Evolutionary conservation across 2,797 vertebrate genomes (phyloP).

Genomic region (Echeneis naucrates): DNA sequence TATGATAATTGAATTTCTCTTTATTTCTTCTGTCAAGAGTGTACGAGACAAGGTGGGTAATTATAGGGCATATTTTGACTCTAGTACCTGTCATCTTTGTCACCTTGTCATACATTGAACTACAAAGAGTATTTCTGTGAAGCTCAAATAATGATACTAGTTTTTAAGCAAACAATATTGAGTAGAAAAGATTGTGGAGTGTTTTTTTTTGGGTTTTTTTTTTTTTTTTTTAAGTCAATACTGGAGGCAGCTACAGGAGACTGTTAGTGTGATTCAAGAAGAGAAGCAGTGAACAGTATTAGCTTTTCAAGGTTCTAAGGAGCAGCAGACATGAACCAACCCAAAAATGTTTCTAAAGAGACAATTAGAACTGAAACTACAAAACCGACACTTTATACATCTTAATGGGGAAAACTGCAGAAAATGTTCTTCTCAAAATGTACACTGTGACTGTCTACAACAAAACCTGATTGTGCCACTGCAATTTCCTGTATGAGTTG

Average conservation of each 20-base stretch:
- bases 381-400: background rate
- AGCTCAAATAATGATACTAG: slow-evolving; percentile 22
- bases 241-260: background rate
- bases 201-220: too few relatives aligned
- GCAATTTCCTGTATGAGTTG: slow-evolving; percentile 13
- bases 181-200: slow-evolving; percentile 8
- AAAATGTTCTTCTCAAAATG: slow-evolving; percentile 9
- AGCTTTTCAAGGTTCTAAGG: slow-evolving; percentile 10
- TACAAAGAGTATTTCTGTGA: slow-evolving; percentile 5
- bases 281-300: slow-evolving; percentile 14
- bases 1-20: slow-evolving; percentile 15
- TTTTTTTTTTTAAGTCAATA: slow-evolving; percentile 25
- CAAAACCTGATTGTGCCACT: background rate
- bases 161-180: slow-evolving; percentile 9
- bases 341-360: slow-evolving; percentile 7
- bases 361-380: background rate
- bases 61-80: slow-evolving; percentile 23
- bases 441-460: background rate
- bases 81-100: slow-evolving; percentile 15
- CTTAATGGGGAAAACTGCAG: slow-evolving; percentile 8
- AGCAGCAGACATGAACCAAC: slow-evolving; percentile 13
- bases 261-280: slow-evolving; percentile 22
- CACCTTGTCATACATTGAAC: too few relatives aligned
- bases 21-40: slow-evolving; percentile 15
- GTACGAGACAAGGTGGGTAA: slow-evolving; percentile 1